Conservation (phyloP, 2,113 vertebrate genomes). For the Desmodus rotundus region DNA sequence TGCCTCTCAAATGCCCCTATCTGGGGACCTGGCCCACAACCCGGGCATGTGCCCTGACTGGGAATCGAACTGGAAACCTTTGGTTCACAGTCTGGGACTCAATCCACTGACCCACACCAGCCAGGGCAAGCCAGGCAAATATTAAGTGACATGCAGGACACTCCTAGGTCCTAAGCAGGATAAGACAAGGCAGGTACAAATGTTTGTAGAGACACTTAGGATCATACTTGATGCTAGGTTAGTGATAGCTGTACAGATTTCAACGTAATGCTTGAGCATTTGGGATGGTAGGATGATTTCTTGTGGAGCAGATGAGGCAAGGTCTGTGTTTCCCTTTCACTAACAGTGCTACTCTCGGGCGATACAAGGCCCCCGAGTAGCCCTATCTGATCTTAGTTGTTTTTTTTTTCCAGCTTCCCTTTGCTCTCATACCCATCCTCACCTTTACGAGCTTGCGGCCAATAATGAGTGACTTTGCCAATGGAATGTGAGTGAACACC, state of each 20-base stretch:
- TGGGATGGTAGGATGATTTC: neutral
- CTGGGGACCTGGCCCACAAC: no score
- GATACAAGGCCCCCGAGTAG: no score
- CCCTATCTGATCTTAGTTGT: neutral
- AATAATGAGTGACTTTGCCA: slow-evolving; percentile 94
- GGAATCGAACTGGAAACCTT: no score
- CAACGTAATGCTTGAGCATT: neutral
- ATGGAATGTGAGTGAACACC: slow-evolving; percentile 89
- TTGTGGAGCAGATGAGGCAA: neutral
- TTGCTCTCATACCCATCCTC: slow-evolving; percentile 95
- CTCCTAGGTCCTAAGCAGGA: neutral
- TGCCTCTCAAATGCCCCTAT: no score
- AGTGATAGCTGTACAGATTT: neutral
- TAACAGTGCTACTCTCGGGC: neutral
- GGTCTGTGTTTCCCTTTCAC: neutral
- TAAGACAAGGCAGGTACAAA: neutral
- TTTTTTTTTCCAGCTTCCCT: slow-evolving; percentile 88
- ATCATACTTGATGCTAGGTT: neutral
- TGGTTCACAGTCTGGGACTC: no score
- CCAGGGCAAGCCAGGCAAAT: neutral
- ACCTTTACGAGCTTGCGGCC: slow-evolving; percentile 93
- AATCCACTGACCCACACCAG: no score
- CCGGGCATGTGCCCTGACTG: no score
- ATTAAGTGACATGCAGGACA: neutral
- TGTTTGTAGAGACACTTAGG: neutral